These are phyloP conservation scores for Callyntrura sp. DNA, from an alignment of 2,888 invertebrate species.

Conservation along the genomic window DNA sequence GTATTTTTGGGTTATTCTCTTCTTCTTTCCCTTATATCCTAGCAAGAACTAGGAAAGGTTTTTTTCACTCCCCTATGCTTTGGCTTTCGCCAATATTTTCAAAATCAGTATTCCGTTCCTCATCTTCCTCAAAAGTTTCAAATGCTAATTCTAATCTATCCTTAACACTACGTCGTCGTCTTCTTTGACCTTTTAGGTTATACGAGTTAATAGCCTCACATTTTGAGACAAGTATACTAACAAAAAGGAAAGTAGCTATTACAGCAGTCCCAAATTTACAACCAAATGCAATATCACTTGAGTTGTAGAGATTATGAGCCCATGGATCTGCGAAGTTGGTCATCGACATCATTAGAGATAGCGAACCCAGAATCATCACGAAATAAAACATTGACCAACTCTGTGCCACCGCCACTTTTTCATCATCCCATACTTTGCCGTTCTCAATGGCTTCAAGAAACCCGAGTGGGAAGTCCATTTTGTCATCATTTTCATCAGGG, in stretches of 20 bases:
- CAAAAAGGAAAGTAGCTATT: not conserved
- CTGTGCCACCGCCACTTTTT: slow-evolving; percentile 67
- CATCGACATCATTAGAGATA: slow-evolving; percentile 74
- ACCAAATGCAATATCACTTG: slow-evolving; percentile 13
- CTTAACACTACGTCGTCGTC: not conserved
- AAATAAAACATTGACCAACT: slow-evolving; percentile 77
- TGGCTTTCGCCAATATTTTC: too few species aligned
- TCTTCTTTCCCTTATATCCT: too few species aligned
- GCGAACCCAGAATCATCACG: slow-evolving; percentile 66
- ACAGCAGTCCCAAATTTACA: slow-evolving; percentile 9
- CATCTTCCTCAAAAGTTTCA: not conserved
- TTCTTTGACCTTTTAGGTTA: too few species aligned
- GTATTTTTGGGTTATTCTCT: too few species aligned
- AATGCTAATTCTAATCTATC: not conserved
- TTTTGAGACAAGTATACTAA: not conserved
- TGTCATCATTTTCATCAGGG: slow-evolving; percentile 40
- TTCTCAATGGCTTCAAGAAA: slow-evolving; percentile 29
- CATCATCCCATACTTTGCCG: slow-evolving; percentile 75
- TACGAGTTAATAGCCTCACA: not conserved
- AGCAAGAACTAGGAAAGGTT: too few species aligned
- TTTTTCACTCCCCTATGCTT: too few species aligned
- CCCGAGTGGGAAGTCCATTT: not conserved
- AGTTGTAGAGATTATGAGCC: slow-evolving; percentile 45
- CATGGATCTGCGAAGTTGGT: slow-evolving; percentile 65
- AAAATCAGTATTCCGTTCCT: too few species aligned